Evolutionary conservation across 92 coral and sea anemone species (phyloP).

Genomic region (Pocillopora grandis): DNA sequence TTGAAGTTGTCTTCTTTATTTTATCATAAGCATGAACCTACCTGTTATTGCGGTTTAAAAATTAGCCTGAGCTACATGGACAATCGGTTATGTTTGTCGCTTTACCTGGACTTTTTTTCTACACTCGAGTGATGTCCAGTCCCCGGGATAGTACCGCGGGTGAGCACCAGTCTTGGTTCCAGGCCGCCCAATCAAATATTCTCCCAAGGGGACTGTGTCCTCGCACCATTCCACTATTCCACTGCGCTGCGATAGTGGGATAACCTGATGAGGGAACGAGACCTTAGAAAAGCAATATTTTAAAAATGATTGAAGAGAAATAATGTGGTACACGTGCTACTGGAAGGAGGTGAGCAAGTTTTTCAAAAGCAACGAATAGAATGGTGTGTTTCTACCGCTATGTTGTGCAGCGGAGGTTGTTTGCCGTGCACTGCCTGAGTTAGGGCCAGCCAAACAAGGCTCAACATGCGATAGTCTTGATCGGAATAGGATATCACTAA

Average conservation of each 20-base stretch:
- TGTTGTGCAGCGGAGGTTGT: too few species aligned
- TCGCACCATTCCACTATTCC: conserved; percentile 99
- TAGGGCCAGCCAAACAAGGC: too few species aligned
- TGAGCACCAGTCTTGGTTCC: conserved; percentile 86
- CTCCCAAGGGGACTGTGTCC: conserved; percentile 93
- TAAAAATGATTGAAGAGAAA: not conserved
- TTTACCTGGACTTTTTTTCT: conserved; percentile 76
- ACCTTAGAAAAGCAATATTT: not conserved
- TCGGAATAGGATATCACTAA: too few species aligned
- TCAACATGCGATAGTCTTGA: too few species aligned
- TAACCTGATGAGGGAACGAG: conserved; percentile 55
- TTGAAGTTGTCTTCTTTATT: not conserved
- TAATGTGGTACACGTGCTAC: not conserved
- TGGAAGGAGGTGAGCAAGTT: not conserved
- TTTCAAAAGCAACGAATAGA: too few species aligned
- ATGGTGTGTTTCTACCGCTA: not conserved
- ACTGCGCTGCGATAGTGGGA: conserved; percentile 96
- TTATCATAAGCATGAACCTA: not conserved
- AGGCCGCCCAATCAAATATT: conserved; percentile 85
- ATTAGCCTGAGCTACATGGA: not conserved
- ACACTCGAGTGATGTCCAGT: conserved; percentile 89
- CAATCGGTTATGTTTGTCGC: not conserved
- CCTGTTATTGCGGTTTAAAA: not conserved
- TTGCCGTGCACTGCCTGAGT: too few species aligned
- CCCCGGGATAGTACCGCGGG: conserved; percentile 85